A percentile compares a stretch with the other conserved stretches of the same genome.
These are phyloP conservation scores for Epiblema foenella DNA, from an alignment of 2,888 invertebrate species.

Conservation along the genomic window DNA sequence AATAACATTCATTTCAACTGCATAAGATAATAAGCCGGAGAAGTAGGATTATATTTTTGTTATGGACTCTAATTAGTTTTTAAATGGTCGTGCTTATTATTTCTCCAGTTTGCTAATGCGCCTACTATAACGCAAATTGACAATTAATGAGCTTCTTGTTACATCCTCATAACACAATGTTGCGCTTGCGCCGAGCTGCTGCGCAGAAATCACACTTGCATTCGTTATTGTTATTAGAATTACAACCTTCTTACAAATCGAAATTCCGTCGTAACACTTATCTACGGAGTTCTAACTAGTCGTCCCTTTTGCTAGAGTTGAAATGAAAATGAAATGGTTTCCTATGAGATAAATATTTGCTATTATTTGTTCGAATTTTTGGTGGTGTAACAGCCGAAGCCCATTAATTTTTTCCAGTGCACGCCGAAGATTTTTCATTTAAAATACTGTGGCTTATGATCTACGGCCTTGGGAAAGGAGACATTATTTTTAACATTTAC, in stretches of 20 bases:
- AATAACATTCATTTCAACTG: constrained; percentile 23
- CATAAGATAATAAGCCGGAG: background rate
- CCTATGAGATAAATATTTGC: background rate
- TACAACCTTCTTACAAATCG: background rate
- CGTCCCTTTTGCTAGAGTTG: too few species aligned
- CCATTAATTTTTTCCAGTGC: background rate
- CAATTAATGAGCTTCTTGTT: constrained; percentile 40
- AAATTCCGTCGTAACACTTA: too few species aligned
- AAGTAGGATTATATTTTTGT: constrained; percentile 9
- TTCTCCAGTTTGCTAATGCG: constrained; percentile 36
- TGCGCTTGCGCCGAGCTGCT: constrained; percentile 6
- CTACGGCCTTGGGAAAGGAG: background rate
- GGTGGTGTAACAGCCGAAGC: background rate
- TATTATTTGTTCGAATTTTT: too few species aligned
- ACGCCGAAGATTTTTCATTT: background rate
- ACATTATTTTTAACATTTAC: background rate
- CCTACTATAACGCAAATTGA: constrained; percentile 34
- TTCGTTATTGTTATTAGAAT: background rate
- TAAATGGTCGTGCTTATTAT: constrained; percentile 26
- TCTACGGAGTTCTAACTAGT: too few species aligned
- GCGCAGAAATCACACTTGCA: constrained; percentile 19
- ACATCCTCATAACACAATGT: constrained; percentile 22
- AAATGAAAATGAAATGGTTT: background rate
- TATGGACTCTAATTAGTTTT: constrained; percentile 30
- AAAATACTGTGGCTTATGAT: background rate